Percentiles rank a stretch among this genome's conserved stretches.
These are phyloP conservation scores for Polypedilum vanderplanki DNA, from an alignment of 1,140 invertebrate species.

Conservation along the genomic window DNA sequence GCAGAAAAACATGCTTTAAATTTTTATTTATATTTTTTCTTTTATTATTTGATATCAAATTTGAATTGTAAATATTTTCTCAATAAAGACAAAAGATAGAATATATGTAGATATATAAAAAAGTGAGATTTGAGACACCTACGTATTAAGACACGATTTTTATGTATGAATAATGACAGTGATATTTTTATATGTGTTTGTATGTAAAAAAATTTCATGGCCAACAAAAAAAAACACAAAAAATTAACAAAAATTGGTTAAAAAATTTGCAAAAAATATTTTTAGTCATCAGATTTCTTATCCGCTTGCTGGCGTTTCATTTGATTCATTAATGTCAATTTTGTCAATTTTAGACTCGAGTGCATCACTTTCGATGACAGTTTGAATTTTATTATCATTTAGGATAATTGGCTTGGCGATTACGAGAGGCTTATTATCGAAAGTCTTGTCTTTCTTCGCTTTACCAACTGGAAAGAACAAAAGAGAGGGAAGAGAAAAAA, in stretches of 20 bases:
- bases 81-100: too few relatives aligned
- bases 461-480: conserved; percentile 22
- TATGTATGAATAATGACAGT: too few relatives aligned
- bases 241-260: neutral
- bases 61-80: too few relatives aligned
- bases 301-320: conserved; percentile 21
- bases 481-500: conserved; percentile 1
- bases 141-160: too few relatives aligned
- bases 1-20: too few relatives aligned
- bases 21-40: too few relatives aligned
- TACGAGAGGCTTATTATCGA: conserved; percentile 24
- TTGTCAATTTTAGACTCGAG: neutral
- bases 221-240: too few relatives aligned
- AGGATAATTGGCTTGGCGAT: conserved; percentile 24
- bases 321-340: neutral
- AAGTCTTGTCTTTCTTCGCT: neutral
- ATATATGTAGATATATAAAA: too few relatives aligned
- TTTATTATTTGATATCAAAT: too few relatives aligned
- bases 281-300: neutral
- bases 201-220: too few relatives aligned
- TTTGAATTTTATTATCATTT: conserved; percentile 27
- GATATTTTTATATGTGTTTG: too few relatives aligned
- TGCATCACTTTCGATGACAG: neutral
- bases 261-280: neutral
- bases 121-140: too few relatives aligned